Evolutionary conservation across 2,113 vertebrate species (phyloP).

Genomic region (Capreolus pygargus): DNA sequence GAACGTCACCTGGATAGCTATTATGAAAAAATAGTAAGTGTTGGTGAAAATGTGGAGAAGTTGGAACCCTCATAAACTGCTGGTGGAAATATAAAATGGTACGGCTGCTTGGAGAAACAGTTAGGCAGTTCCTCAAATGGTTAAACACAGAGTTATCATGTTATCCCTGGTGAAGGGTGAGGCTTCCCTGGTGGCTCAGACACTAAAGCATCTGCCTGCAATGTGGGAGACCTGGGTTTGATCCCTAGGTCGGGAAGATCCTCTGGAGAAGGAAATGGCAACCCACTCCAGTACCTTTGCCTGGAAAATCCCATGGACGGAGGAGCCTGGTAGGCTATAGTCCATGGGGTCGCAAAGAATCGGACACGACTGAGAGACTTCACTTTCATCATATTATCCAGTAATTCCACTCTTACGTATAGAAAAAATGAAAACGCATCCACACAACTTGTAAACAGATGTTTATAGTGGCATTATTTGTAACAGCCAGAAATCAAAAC

Average conservation of each 20-base stretch:
- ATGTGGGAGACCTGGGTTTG: not conserved
- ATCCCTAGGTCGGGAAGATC: not conserved
- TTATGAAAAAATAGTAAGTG: not conserved
- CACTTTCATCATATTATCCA: not conserved
- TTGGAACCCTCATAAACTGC: not conserved
- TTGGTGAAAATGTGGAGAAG: not conserved
- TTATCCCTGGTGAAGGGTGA: not conserved
- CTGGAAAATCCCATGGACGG: not conserved
- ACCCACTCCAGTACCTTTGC: not conserved
- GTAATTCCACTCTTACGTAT: not conserved
- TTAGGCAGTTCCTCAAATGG: not conserved
- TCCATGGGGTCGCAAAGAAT: too few species aligned
- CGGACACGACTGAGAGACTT: too few species aligned
- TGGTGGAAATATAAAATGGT: not conserved
- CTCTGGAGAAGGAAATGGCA: not conserved
- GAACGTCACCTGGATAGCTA: not conserved
- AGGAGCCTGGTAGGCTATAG: not conserved
- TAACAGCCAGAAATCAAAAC: not conserved
- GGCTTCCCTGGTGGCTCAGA: not conserved
- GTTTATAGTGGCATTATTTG: not conserved
- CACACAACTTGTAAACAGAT: not conserved
- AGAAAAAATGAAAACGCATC: not conserved
- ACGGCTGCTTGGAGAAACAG: not conserved
- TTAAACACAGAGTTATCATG: not conserved
- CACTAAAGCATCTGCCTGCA: not conserved